phyloP scores from a whole-genome alignment of 2,888 invertebrate genomes.

The Fabriciana adippe region DNA sequence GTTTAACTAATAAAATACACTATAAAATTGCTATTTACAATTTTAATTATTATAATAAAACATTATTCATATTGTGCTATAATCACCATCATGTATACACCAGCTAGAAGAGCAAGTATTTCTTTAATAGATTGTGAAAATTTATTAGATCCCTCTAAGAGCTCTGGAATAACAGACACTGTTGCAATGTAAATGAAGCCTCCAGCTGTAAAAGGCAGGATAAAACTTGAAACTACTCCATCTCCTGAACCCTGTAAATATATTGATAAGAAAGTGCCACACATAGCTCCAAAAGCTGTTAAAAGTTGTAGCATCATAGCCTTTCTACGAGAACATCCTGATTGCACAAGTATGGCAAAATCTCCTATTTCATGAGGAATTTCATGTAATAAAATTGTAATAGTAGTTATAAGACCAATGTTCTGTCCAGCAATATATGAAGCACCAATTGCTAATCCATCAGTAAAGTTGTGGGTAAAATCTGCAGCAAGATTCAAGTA shows the following conservation, averaged over 20 bases:
- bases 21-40: slow-evolving; percentile 38
- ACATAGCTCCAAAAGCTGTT: slow-evolving; percentile 96
- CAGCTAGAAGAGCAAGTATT: slow-evolving; percentile 92
- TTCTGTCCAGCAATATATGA: slow-evolving; percentile 96
- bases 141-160: slow-evolving; percentile 93
- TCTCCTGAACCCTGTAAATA: slow-evolving; percentile 87
- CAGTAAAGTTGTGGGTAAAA: slow-evolving; percentile 99
- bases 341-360: slow-evolving; percentile 98
- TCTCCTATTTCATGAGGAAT: slow-evolving; percentile 99
- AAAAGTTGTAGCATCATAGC: slow-evolving; percentile 97
- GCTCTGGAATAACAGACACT: slow-evolving; percentile 98
- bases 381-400: slow-evolving; percentile 98
- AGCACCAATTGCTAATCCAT: slow-evolving; percentile 99
- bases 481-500: slow-evolving; percentile 99
- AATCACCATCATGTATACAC: slow-evolving; percentile 97
- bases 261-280: slow-evolving; percentile 95
- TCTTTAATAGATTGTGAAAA: slow-evolving; percentile 95
- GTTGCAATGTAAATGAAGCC: slow-evolving; percentile 99
- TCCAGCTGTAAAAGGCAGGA: slow-evolving; percentile 98
- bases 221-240: slow-evolving; percentile 90
- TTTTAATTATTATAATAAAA: slow-evolving; percentile 32
- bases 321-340: slow-evolving; percentile 95
- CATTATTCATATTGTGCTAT: slow-evolving; percentile 87
- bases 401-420: slow-evolving; percentile 94
- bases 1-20: slow-evolving; percentile 36